phyloP scores from a whole-genome alignment of 2,113 vertebrate genomes.

The Antechinus flavipes region DNA sequence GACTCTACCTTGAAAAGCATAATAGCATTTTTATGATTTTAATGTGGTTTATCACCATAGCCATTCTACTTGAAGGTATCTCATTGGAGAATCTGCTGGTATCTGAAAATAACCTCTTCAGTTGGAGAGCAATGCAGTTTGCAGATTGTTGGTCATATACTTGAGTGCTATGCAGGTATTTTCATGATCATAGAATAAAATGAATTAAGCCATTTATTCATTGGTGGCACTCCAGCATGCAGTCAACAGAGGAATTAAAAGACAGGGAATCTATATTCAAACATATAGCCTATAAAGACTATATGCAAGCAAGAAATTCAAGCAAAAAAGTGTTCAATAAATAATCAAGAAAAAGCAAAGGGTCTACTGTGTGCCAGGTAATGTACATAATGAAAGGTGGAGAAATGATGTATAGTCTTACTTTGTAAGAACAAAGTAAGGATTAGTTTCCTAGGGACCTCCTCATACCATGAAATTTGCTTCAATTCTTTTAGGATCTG shows the following conservation, averaged over 20 bases:
- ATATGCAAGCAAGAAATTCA: conserved; percentile 32
- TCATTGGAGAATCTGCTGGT: conserved; percentile 58
- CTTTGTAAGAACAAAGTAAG: not conserved
- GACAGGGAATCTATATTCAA: not conserved
- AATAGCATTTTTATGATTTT: conserved; percentile 78
- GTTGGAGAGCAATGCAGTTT: conserved; percentile 24
- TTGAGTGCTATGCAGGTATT: conserved; percentile 36
- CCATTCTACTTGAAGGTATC: conserved; percentile 49
- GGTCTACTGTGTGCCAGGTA: not conserved
- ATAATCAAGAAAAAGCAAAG: not conserved
- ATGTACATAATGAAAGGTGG: conserved; percentile 18
- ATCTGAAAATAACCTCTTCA: conserved; percentile 48
- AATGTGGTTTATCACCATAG: conserved; percentile 66
- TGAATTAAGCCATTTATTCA: conserved; percentile 68
- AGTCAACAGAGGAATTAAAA: conserved; percentile 47
- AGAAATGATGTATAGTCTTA: conserved; percentile 24
- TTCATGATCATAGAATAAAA: conserved; percentile 68
- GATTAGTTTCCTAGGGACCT: not conserved
- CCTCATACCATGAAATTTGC: not conserved
- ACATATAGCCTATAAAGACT: not conserved
- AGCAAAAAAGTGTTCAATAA: not conserved
- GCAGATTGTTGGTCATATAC: conserved; percentile 50
- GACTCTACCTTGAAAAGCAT: conserved; percentile 74
- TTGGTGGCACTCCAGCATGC: conserved; percentile 52
- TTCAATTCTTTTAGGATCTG: not conserved